Evolutionary conservation across 2,797 vertebrate species (phyloP).

Genomic region (Linurgus olivaceus): DNA sequence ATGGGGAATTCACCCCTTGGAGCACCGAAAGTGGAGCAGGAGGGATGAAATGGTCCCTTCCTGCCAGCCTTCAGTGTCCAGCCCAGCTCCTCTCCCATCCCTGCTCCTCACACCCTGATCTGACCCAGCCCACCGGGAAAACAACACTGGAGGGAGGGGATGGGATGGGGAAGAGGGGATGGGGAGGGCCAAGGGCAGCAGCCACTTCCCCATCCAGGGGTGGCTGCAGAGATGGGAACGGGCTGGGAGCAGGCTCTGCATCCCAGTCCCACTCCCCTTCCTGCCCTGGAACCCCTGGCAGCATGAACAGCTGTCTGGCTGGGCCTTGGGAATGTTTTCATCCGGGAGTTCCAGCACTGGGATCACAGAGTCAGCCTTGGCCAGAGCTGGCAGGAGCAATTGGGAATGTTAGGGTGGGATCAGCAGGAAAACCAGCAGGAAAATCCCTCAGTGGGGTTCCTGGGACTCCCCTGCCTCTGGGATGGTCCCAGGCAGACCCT

Average conservation of each 20-base stretch:
- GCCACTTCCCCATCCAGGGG: neutral
- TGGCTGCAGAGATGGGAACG: neutral
- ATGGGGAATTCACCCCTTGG: neutral
- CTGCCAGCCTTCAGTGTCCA: accelerated
- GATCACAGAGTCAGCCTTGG: neutral
- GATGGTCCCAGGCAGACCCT: neutral
- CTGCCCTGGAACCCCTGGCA: neutral
- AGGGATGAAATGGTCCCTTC: neutral
- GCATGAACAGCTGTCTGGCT: accelerated
- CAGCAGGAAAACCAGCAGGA: neutral
- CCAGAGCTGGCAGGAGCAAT: accelerated
- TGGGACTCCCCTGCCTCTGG: accelerated
- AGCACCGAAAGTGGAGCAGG: neutral
- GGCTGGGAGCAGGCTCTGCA: neutral
- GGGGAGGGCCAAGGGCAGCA: neutral
- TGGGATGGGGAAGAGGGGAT: neutral
- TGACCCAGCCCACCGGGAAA: neutral
- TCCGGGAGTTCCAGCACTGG: accelerated
- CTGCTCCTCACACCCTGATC: neutral
- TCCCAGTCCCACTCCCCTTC: neutral
- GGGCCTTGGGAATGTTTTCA: neutral
- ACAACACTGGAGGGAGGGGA: accelerated
- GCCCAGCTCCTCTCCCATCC: neutral
- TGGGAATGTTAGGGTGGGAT: accelerated
- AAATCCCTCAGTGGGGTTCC: accelerated